A percentile compares a stretch with the other conserved stretches of the same genome.
phyloP scores from a whole-genome alignment of 37 sponge, comb jelly and placozoan genomes.

The Halisarca cf. caerulea region DNA sequence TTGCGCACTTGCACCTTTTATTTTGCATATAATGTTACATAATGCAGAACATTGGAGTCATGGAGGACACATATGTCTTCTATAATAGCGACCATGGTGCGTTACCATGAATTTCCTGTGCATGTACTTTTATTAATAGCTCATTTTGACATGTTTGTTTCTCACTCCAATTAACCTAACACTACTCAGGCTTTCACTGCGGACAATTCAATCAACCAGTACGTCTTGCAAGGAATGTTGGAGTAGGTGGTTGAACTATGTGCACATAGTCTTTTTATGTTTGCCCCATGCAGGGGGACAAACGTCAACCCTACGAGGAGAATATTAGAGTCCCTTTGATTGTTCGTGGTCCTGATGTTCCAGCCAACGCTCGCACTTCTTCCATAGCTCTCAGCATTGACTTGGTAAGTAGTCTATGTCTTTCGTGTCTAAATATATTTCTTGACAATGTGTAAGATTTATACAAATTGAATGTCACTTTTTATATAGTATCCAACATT shows the following conservation, averaged over 20 bases:
- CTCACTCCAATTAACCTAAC: too few species aligned
- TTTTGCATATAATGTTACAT: too few species aligned
- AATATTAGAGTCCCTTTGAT: slow-evolving; percentile 88
- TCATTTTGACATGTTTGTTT: neutral
- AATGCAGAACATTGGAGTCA: slow-evolving; percentile 40
- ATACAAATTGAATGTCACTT: too few species aligned
- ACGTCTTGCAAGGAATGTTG: neutral
- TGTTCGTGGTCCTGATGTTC: slow-evolving; percentile 75
- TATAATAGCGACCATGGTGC: slow-evolving; percentile 88
- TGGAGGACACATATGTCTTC: slow-evolving; percentile 82
- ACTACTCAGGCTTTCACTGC: slow-evolving; percentile 67
- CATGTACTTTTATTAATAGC: too few species aligned
- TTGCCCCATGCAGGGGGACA: slow-evolving; percentile 89
- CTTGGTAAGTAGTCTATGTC: slow-evolving; percentile 31
- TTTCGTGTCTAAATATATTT: neutral
- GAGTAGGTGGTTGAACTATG: neutral
- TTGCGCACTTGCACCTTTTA: too few species aligned
- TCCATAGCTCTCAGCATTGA: slow-evolving; percentile 80
- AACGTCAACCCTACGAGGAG: slow-evolving; percentile 85
- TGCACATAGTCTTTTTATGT: too few species aligned
- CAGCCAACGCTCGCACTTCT: slow-evolving; percentile 18
- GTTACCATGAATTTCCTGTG: too few species aligned
- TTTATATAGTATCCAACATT: slow-evolving; percentile 72
- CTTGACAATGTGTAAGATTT: neutral
- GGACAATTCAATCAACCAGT: slow-evolving; percentile 87